Base-by-base conservation (phyloP, 2,888 invertebrate species). In the Biston betularia region DNA sequence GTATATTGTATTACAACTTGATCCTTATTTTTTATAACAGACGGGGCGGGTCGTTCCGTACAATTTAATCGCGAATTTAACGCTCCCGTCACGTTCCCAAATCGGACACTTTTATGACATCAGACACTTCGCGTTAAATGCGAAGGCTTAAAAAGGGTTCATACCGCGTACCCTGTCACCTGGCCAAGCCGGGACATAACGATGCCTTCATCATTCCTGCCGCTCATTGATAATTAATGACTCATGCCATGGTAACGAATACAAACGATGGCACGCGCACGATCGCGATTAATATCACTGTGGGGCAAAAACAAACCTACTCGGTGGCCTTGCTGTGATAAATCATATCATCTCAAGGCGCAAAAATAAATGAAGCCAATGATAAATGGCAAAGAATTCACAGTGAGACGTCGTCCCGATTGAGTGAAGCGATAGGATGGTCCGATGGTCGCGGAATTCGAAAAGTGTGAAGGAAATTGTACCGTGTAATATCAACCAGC, bases 141-240 rank as follows among this genome's bases (percentile, higher is more conserved):
- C 87, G 89, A 78, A 86, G 90, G 93, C 91, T 93, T 93, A 92
- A 92, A 93, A 93, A 93, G 93, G 93, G 92, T 93, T 93, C 91
- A 91, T 91, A 88, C 86, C 87, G 83, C 83, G 84, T 84, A 86
- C 89, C 85, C 87, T 91, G 92, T 92, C 93, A 92, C 92, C 93
- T 92, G 92, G 85, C 77, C 89, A 89, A 88, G 89, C 88, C 84
- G 81, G 89, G 89, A 87, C 87, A 85, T 86, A 85, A 82, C 85
- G 82, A 84, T 87, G 92, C 93, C 93, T 92, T 86, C 92, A 91
- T 93, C 93, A 93, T 88, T 80, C 86, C 86, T 91, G 92, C 92
- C 92, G 89, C 87, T 93, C 93, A 93, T 93, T 93, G 93, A 92
- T 93, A 93, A 93, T 93, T 93, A 93, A 93, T 92, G 93, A 89